Evolutionary conservation across 2,797 vertebrate genomes (phyloP).

Genomic region (Zenarchopterus dispar): DNA sequence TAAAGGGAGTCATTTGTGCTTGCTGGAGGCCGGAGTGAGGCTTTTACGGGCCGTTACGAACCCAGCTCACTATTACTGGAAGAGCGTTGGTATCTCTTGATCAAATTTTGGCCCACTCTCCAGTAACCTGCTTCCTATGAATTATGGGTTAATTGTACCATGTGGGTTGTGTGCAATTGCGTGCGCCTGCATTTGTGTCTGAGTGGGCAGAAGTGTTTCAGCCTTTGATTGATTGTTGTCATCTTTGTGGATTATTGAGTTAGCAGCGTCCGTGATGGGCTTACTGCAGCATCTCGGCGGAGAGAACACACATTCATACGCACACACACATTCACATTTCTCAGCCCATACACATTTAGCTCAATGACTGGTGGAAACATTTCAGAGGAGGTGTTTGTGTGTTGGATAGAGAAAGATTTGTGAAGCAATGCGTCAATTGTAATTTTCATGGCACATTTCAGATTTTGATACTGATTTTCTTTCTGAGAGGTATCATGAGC

Average conservation of each 20-base stretch:
- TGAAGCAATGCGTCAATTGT: no score
- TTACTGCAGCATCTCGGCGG: constrained; percentile 54
- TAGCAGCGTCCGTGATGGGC: constrained; percentile 68
- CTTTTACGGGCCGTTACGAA: constrained; percentile 76
- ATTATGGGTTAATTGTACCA: constrained; percentile 68
- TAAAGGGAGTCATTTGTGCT: constrained; percentile 75
- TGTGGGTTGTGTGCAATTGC: constrained; percentile 50
- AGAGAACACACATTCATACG: constrained; percentile 7
- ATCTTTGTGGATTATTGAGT: constrained; percentile 75
- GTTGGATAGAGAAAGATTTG: constrained; percentile 21
- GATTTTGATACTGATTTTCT: no score
- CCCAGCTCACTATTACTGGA: constrained; percentile 74
- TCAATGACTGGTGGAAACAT: constrained; percentile 45
- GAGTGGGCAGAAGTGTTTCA: constrained; percentile 45
- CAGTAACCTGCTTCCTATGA: constrained; percentile 69
- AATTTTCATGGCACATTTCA: no score
- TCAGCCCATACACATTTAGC: constrained; percentile 41
- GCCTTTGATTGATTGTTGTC: constrained; percentile 77
- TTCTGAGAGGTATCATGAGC: no score
- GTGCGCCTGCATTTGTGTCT: constrained; percentile 26
- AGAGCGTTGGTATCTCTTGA: constrained; percentile 77
- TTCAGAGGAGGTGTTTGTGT: constrained; percentile 20
- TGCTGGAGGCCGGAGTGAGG: constrained; percentile 65
- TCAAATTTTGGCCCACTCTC: constrained; percentile 81
- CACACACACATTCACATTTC: constrained; percentile 15